Evolutionary conservation across 2,888 invertebrate species (phyloP), one percentile per base, ranked within the genome.

Genomic region (Ceriagrion tenellum): DNA sequence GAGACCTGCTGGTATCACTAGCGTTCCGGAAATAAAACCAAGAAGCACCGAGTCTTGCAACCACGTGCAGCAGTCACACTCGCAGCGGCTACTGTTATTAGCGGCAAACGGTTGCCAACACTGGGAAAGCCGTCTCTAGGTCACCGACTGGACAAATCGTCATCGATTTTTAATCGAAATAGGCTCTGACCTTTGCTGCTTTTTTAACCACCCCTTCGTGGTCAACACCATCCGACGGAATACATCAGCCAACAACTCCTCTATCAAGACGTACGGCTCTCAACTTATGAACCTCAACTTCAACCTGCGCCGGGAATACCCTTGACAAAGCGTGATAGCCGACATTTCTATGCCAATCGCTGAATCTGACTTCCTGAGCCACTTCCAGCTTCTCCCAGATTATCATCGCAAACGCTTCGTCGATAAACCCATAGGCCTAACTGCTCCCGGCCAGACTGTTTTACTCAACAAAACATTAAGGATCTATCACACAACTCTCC

Each of bases 1-100:
- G 88, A 88, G 35, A 30, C 40, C 88, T 88, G 88, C 30, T 88
- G 88, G 88, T 88, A 88, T 40, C 88, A 88, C 88, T 30, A 30
- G 30, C 88, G 30, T 3, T 88, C 30, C 12, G 88, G 88, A n/a
- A 30, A 88, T 88, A 23, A 30, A 30, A 13, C 88, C 88, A 88
- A 88, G 40, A 88, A 18, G 88, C n/a, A 30, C 88, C 88, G 30
- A 88, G 88, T 30, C 88, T 3, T 88, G n/a, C n/a, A n/a, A n/a
- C n/a, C n/a, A n/a, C n/a, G n/a, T n/a, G n/a, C n/a, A n/a, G n/a
- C n/a, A n/a, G 88, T 12, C 1, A 88, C n/a, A 10, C 10, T 20
- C 8, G 81, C 81, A 16, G 56, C 56, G 56, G 56, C 56, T 12
- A 56, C 56, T 16, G 56, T 56, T 56, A 56, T 8, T 56, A 56